These are phyloP conservation scores for Tetramorium simillimum DNA, from an alignment of 1,140 invertebrate genomes.

Conservation along the genomic window DNA sequence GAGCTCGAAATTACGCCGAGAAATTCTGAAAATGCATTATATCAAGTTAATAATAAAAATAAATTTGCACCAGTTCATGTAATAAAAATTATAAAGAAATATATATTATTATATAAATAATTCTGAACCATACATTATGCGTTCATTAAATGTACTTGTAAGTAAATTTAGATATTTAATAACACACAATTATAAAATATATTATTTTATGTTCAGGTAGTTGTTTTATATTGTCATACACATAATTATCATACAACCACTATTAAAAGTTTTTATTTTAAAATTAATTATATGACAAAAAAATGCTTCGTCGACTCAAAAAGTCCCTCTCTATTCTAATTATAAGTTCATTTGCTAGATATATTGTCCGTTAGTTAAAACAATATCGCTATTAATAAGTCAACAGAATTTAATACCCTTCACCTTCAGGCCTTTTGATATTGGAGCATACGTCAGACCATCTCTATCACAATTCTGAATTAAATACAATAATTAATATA, in stretches of 20 bases:
- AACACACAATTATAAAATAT: not conserved
- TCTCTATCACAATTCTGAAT: not conserved
- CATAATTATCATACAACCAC: no score
- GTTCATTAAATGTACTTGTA: not conserved
- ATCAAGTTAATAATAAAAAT: not conserved
- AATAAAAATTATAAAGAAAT: not conserved
- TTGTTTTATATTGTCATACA: not conserved
- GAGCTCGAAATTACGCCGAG: not conserved
- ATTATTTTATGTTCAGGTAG: not conserved
- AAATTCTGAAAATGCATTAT: not conserved
- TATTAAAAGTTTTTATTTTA: no score
- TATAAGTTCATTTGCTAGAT: not conserved
- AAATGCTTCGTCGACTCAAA: no score
- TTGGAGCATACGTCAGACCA: not conserved
- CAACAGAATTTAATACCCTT: not conserved
- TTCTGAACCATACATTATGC: not conserved
- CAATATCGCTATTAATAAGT: not conserved
- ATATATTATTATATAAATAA: not conserved
- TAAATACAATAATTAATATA: not conserved
- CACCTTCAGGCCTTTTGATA: not conserved
- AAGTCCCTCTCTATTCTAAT: not conserved
- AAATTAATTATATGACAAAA: no score
- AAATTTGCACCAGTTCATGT: not conserved
- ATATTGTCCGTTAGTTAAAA: not conserved
- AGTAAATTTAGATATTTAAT: not conserved